Evolutionary conservation across 2,888 invertebrate genomes (phyloP), one percentile per base, ranked within the genome.

Genomic region (Sesamia inferens): DNA sequence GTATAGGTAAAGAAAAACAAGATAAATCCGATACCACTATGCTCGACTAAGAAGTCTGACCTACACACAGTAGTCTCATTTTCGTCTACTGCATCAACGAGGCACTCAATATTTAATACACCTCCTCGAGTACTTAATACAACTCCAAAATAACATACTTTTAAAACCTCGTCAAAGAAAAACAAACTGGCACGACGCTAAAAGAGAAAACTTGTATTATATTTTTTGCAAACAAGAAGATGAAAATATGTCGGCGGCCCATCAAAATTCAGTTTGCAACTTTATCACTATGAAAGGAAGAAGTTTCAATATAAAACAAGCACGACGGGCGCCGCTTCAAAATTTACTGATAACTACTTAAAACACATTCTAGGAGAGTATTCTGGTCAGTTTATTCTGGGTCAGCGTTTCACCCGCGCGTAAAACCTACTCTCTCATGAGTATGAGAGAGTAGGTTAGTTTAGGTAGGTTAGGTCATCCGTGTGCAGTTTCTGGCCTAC

Each of bases 341-440:
- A 88, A 88, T 87, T 85, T 85, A 82, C 82, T 88, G 86, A 87
- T 87, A 89, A 89, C 84, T 87, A 87, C 87, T 85, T 78, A 74
- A 64, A 79, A 75, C 74, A 68, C 79, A 84, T 84, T 87, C 78
- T 71, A 31, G 58, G 10, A 58, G 70, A 65, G 54, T 78, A 85
- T 79, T 86, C 85, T 78, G 82, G 55, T 3, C 48, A 55, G 31
- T 24, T 63, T 55, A 57, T 68, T 67, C 31, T 39, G 2, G 2
- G 5, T 0, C 7, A 2, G 24, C 2, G 7, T 48, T 24, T 47
- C 13, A 2, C 5, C 0, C 0, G 6, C 14, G 5, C 19, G 19
- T 51, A 51, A 51, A n/a, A 10, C 51, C 8, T 4, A 54, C n/a
- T 51, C 19, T 19, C 19, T n/a, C 7, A n/a, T n/a, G n/a, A n/a